Evolutionary conservation across 2,888 invertebrate genomes (phyloP).

Genomic region (Acanthococcus lagerstroemiae): DNA sequence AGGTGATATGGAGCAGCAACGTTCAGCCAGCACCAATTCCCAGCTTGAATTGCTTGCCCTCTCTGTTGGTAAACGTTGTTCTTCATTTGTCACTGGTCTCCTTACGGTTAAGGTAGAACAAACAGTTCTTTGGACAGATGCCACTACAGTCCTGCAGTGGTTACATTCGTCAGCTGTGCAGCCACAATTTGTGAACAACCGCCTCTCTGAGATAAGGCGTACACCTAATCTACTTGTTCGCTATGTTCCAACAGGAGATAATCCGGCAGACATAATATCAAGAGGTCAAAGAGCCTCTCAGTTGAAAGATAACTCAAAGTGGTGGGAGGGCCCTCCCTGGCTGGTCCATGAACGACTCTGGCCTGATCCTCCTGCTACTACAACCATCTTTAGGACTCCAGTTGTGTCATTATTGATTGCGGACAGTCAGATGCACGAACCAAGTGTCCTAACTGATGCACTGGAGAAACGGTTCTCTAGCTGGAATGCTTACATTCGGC

Average conservation of each 20-base stretch:
- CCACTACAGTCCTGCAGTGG: conserved; percentile 9
- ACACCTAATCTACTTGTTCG: not conserved
- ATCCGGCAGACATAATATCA: not conserved
- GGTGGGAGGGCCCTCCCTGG: conserved; percentile 4
- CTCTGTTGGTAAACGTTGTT: not conserved
- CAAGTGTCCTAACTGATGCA: no score
- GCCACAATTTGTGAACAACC: conserved; percentile 7
- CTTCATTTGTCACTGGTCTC: not conserved
- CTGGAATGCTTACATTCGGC: no score
- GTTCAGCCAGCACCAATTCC: no score
- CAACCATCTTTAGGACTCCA: not conserved
- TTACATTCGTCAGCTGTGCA: not conserved
- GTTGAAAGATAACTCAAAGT: not conserved
- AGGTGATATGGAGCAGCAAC: no score
- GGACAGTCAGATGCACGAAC: no score
- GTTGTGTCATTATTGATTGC: not conserved
- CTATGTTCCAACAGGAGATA: not conserved
- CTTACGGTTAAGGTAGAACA: not conserved
- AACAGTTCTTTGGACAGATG: conserved; percentile 6
- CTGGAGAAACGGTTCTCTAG: no score
- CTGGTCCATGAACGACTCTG: not conserved
- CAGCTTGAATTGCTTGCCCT: not conserved
- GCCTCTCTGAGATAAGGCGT: not conserved
- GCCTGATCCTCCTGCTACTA: not conserved
- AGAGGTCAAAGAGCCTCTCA: not conserved